A percentile compares a stretch with the other conserved stretches of the same genome.
Conservation (phyloP, 2,797 vertebrate species). For the Lepus townsendii region DNA sequence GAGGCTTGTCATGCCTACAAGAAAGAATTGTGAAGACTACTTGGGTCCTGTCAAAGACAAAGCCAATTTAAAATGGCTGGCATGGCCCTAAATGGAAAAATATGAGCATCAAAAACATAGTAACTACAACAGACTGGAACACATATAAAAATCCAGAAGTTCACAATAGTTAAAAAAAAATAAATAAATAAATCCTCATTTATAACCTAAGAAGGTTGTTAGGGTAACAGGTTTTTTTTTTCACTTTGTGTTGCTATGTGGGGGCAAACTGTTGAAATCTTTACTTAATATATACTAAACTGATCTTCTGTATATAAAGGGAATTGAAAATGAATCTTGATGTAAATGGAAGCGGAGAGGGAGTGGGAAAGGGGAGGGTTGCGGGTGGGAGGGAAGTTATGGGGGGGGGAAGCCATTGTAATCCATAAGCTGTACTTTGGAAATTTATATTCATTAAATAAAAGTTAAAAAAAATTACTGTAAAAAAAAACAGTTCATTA, state of each 20-base stretch:
- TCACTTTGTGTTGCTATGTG: too few relatives aligned
- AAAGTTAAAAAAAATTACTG: too few relatives aligned
- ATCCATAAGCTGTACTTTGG: too few relatives aligned
- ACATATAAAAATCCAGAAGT: background rate
- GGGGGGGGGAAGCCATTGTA: too few relatives aligned
- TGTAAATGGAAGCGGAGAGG: too few relatives aligned
- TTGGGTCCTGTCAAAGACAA: background rate
- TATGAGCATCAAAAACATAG: background rate
- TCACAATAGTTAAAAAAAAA: background rate
- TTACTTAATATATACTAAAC: too few relatives aligned
- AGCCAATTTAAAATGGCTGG: background rate
- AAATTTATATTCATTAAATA: too few relatives aligned
- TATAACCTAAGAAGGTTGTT: constrained; percentile 36
- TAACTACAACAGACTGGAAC: background rate
- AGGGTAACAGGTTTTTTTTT: background rate
- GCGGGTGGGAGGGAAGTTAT: too few relatives aligned
- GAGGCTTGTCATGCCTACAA: background rate
- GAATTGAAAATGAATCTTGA: too few relatives aligned
- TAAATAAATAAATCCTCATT: background rate
- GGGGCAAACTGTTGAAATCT: too few relatives aligned
- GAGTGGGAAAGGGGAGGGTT: too few relatives aligned
- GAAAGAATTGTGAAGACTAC: background rate
- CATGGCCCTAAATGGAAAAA: background rate
- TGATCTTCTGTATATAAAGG: too few relatives aligned
- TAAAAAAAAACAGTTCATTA: constrained; percentile 26